These are phyloP conservation scores for human (Homo sapiens) DNA, from an alignment of 2,113 vertebrate species.

Conservation along the genomic window DNA sequence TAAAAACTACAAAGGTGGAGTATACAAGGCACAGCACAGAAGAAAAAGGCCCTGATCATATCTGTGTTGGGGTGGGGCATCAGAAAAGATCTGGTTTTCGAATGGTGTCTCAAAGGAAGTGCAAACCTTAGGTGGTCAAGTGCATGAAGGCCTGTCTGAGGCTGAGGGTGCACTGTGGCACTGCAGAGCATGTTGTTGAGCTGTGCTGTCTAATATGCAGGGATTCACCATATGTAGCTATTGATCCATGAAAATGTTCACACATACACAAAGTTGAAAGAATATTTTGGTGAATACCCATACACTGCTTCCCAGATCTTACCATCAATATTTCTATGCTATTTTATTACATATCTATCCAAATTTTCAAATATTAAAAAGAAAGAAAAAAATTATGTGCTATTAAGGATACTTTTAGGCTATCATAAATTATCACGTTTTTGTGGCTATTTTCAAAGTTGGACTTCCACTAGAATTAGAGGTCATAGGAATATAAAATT, in stretches of 20 bases:
- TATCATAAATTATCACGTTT: not conserved
- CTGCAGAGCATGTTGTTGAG: not conserved
- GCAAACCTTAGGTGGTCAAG: not conserved
- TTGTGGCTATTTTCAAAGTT: slow-evolving; percentile 43
- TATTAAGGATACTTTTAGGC: not conserved
- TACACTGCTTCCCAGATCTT: not conserved
- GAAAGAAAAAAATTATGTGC: not conserved
- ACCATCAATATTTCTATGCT: slow-evolving; percentile 12
- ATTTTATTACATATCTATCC: not conserved
- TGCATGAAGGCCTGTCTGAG: not conserved
- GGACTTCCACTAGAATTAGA: not conserved
- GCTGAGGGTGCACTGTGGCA: not conserved
- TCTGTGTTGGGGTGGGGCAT: not conserved
- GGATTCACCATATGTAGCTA: not conserved
- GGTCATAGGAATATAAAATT: not conserved
- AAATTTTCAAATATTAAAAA: slow-evolving; percentile 6
- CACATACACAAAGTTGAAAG: slow-evolving; percentile 21
- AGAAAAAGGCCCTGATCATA: not conserved
- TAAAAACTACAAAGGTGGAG: not conserved
- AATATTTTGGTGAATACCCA: not conserved
- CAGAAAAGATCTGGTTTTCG: not conserved
- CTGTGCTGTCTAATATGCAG: not conserved
- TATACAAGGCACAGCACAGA: not conserved
- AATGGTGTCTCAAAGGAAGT: not conserved
- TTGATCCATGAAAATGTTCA: not conserved